Evolutionary conservation across 2,888 invertebrate species (phyloP).

Genomic region (Oscheius sp.): DNA sequence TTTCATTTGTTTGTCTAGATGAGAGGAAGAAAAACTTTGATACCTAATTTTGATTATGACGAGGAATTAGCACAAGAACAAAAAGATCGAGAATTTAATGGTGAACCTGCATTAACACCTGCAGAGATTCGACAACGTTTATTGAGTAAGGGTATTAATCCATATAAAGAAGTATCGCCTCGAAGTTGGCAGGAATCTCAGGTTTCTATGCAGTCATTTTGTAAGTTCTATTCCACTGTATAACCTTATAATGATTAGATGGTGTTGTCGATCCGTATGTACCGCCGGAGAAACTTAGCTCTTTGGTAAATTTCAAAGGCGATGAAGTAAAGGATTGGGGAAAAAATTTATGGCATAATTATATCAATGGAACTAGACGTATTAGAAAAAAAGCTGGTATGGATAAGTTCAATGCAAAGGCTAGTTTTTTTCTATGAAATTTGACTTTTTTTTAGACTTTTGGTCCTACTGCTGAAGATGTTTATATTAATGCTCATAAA

Average conservation of each 20-base stretch:
- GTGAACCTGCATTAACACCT: conserved; percentile 45
- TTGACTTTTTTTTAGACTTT: no score
- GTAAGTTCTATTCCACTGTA: conserved; percentile 41
- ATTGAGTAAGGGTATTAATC: conserved; percentile 60
- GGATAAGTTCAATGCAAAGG: conserved; percentile 62
- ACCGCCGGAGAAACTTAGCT: conserved; percentile 41
- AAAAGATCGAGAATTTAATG: conserved; percentile 42
- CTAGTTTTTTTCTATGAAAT: no score
- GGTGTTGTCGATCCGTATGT: conserved; percentile 65
- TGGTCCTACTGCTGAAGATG: conserved; percentile 54
- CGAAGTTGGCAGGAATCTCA: conserved; percentile 66
- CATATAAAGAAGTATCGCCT: conserved; percentile 62
- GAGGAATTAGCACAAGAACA: conserved; percentile 66
- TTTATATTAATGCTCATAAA: conserved; percentile 61
- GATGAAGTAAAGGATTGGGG: conserved; percentile 34
- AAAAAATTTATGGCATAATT: conserved; percentile 58
- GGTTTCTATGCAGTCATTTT: conserved; percentile 61
- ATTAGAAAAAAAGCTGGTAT: conserved; percentile 67
- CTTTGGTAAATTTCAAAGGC: conserved; percentile 7
- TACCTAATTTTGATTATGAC: no score
- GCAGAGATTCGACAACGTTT: conserved; percentile 57
- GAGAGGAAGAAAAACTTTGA: conserved; percentile 63
- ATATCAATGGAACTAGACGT: conserved; percentile 54
- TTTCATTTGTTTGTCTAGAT: conserved; percentile 44
- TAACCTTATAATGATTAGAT: conserved; percentile 49